Evolutionary conservation across 2,888 invertebrate genomes (phyloP).

Genomic region (Amiota communis): DNA sequence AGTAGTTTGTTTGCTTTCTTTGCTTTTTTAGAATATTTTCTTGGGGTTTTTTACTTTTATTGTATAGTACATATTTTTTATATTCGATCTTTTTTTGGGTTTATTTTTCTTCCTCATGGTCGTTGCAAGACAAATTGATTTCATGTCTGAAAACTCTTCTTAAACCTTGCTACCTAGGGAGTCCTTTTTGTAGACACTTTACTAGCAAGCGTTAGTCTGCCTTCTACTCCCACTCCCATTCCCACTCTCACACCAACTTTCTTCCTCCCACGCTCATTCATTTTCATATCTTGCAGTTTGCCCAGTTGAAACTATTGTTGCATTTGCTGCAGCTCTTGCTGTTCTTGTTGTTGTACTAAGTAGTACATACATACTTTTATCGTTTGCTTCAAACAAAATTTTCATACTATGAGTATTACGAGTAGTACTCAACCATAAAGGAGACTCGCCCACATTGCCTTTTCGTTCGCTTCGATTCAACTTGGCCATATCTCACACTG

Average conservation of each 20-base stretch:
- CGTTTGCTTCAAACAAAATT: neutral
- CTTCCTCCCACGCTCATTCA: too few species aligned
- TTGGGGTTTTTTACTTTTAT: neutral
- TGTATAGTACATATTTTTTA: constrained; percentile 30
- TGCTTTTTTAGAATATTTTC: neutral
- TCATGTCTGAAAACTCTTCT: constrained; percentile 64
- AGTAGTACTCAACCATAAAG: too few species aligned
- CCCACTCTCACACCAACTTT: too few species aligned
- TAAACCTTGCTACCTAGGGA: constrained; percentile 61
- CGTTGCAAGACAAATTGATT: constrained; percentile 65
- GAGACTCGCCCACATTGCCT: too few species aligned
- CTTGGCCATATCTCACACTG: neutral
- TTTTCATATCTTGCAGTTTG: too few species aligned
- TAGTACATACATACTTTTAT: too few species aligned
- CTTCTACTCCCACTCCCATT: neutral
- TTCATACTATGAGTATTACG: too few species aligned
- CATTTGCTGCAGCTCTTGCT: neutral
- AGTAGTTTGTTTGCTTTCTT: neutral
- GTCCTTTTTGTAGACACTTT: constrained; percentile 44
- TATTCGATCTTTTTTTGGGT: constrained; percentile 53
- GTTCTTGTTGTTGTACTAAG: constrained; percentile 27
- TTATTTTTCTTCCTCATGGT: constrained; percentile 20
- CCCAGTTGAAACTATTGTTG: neutral
- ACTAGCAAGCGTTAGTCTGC: constrained; percentile 33
- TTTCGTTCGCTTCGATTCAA: too few species aligned